phyloP scores from a whole-genome alignment of 2,797 vertebrate genomes.

The Semaprochilodus insignis region DNA sequence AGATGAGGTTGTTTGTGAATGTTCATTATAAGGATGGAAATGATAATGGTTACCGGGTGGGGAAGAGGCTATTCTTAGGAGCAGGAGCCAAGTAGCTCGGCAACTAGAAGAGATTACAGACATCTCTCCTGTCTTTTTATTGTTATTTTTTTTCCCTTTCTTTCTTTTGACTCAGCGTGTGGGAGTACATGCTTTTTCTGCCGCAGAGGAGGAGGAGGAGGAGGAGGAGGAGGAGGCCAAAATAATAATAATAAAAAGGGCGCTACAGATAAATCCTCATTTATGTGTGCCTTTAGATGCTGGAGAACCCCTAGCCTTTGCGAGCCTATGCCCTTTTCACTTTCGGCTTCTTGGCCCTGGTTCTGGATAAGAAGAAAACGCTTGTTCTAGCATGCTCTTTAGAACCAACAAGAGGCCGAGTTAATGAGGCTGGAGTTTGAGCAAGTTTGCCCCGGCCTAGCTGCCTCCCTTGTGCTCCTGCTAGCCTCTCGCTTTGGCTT shows the following conservation, averaged over 20 bases:
- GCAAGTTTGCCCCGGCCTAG: constrained; percentile 25
- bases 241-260: constrained; percentile 43
- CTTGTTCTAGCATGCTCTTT: constrained; percentile 47
- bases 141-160: background rate
- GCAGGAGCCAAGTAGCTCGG: constrained; percentile 52
- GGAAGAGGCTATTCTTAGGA: constrained; percentile 60
- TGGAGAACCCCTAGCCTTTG: constrained; percentile 36
- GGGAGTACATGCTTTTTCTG: constrained; percentile 53
- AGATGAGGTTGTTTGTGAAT: constrained; percentile 2
- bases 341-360: constrained; percentile 11
- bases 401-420: constrained; percentile 37
- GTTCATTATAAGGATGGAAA: constrained; percentile 51
- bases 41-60: constrained; percentile 51
- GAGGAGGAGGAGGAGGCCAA: constrained; percentile 41
- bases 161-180: constrained; percentile 51
- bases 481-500: constrained; percentile 31
- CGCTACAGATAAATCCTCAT: constrained; percentile 54
- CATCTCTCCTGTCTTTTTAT: constrained; percentile 27
- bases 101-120: constrained; percentile 55
- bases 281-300: constrained; percentile 54
- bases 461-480: constrained; percentile 32
- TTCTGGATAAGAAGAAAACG: constrained; percentile 39
- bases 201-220: constrained; percentile 51
- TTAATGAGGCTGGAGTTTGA: constrained; percentile 50
- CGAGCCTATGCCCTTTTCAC: constrained; percentile 5